A percentile compares a stretch with the other conserved stretches of the same genome.
Evolutionary conservation across 2,888 invertebrate species (phyloP).

Genomic region (Imbricaverruca yamaguchii): DNA sequence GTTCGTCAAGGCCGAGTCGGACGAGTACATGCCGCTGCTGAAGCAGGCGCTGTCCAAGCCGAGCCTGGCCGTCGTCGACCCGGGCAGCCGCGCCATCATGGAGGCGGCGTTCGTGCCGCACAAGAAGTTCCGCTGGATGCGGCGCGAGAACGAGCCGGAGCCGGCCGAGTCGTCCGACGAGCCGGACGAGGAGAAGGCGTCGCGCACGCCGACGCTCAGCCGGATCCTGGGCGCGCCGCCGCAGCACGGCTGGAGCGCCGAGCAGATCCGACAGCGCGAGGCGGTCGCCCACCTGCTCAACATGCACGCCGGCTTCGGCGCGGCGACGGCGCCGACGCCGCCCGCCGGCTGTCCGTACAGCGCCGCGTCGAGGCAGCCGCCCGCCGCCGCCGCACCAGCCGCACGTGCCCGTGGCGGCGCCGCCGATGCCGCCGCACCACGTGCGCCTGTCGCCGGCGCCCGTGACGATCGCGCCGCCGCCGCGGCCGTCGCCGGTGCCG

Average conservation of each 20-base stretch:
- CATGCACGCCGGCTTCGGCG: conserved; percentile 11
- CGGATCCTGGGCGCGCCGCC: conserved; percentile 31
- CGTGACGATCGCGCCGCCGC: conserved; percentile 33
- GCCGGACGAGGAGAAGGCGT: conserved; percentile 33
- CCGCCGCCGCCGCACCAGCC: background rate
- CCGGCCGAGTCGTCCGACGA: conserved; percentile 29
- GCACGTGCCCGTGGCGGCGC: conserved; percentile 24
- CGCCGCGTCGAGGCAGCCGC: conserved; percentile 50
- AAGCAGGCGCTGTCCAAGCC: conserved; percentile 88
- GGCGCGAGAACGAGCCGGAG: conserved; percentile 53
- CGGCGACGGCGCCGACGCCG: conserved; percentile 48
- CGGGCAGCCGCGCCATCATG: conserved; percentile 84
- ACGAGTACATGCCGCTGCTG: conserved; percentile 79
- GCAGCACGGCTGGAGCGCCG: conserved; percentile 28
- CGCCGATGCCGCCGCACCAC: conserved; percentile 27
- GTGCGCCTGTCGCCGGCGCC: conserved; percentile 20
- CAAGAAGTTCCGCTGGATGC: conserved; percentile 70
- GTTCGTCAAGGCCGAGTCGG: conserved; percentile 29
- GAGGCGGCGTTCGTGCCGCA: conserved; percentile 93
- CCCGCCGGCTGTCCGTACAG: conserved; percentile 85
- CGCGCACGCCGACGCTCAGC: conserved; percentile 40
- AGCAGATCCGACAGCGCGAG: conserved; percentile 27
- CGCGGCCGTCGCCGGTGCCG: conserved; percentile 46
- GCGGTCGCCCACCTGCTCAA: conserved; percentile 15
- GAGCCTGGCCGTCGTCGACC: conserved; percentile 39